phyloP scores from a whole-genome alignment of 1,140 invertebrate genomes.

The Adelges cooleyi region DNA sequence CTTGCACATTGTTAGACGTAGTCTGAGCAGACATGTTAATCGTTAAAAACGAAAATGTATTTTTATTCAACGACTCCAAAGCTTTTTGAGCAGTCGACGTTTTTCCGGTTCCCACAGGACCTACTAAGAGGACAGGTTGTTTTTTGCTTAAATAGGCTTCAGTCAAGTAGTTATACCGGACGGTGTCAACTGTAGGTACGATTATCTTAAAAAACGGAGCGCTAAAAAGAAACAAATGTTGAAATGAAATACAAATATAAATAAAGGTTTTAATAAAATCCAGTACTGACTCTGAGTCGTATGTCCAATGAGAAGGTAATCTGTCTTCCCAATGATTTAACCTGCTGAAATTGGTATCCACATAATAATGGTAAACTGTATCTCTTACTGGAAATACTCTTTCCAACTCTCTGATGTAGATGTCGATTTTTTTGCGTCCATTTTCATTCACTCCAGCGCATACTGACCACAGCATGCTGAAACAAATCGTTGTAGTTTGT shows the following conservation, averaged over 20 bases:
- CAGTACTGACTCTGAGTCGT: neutral
- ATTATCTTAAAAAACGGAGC: conserved; percentile 36
- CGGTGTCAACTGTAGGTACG: conserved; percentile 71
- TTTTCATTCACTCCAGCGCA: conserved; percentile 66
- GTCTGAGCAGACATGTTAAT: conserved; percentile 81
- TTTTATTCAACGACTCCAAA: conserved; percentile 47
- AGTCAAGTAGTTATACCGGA: conserved; percentile 63
- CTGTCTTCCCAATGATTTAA: conserved; percentile 47
- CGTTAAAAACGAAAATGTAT: conserved; percentile 51
- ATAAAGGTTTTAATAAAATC: neutral
- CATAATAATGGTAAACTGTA: conserved; percentile 43
- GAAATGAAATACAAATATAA: too few species aligned
- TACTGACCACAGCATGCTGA: conserved; percentile 72
- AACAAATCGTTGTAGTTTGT: too few species aligned
- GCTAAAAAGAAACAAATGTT: neutral
- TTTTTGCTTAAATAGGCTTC: conserved; percentile 46
- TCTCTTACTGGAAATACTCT: conserved; percentile 70
- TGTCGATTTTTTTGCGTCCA: conserved; percentile 65
- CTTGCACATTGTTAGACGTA: conserved; percentile 59
- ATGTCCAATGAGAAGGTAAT: neutral
- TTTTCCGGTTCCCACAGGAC: conserved; percentile 71
- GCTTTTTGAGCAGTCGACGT: conserved; percentile 61
- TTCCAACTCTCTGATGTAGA: conserved; percentile 68
- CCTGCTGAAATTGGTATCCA: conserved; percentile 50
- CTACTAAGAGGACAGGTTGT: conserved; percentile 57